A percentile compares a stretch with the other conserved stretches of the same genome.
phyloP scores from a whole-genome alignment of 2,113 vertebrate genomes.

The Lonchura striata region DNA sequence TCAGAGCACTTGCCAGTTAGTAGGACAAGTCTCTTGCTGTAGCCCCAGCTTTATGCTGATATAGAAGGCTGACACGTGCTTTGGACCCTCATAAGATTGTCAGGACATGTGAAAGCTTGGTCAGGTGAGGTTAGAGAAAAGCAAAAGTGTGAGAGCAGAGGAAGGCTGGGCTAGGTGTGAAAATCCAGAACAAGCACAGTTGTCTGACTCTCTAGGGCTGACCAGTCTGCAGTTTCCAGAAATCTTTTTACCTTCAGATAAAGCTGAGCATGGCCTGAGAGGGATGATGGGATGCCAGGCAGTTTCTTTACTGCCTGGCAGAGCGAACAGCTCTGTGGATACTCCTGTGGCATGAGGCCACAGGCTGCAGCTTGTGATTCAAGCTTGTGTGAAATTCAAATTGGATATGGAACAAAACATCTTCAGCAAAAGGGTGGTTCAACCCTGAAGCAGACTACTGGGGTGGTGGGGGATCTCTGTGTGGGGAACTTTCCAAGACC shows the following conservation, averaged over 20 bases:
- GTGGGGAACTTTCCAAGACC: neutral
- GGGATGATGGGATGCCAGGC: neutral
- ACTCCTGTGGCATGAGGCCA: neutral
- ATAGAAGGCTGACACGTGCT: neutral
- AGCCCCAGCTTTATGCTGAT: neutral
- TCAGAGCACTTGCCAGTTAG: neutral
- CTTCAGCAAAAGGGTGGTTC: neutral
- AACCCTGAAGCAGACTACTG: neutral
- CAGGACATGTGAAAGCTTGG: neutral
- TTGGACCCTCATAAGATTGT: neutral
- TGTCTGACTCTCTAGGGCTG: neutral
- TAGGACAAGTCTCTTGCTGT: neutral
- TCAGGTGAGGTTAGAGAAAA: neutral
- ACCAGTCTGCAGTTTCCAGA: neutral
- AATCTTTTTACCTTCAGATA: neutral
- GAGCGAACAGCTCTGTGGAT: neutral
- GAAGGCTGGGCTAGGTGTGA: neutral
- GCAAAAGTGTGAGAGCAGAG: neutral
- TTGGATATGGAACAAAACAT: neutral
- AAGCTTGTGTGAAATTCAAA: neutral
- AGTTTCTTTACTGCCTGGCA: neutral
- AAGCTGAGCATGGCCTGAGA: neutral
- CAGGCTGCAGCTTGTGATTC: neutral
- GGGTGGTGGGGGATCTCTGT: neutral
- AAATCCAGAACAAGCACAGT: neutral